Evolutionary conservation across 30 jellyfish, hydroid and myxozoan genomes (phyloP), one percentile per base, ranked within the genome.

Genomic region (Pelagia noctiluca): DNA sequence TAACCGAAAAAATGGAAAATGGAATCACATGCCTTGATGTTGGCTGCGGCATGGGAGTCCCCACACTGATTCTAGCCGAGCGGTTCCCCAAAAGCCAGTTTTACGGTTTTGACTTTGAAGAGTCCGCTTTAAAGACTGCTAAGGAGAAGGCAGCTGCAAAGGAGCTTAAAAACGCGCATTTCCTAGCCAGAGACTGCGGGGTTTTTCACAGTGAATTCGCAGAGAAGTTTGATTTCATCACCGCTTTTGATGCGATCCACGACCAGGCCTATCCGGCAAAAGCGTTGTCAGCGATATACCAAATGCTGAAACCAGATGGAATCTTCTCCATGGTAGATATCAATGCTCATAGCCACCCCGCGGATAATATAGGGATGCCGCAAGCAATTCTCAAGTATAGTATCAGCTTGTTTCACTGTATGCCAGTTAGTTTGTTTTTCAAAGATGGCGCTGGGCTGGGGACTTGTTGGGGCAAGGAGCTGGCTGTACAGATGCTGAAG

Each of bases 401-500:
- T 8, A 28, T 82, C 73, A 82, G 92, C 47, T 49, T 82, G 16
- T 49, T 82, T 24, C 92, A 82, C 50, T 82, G 92, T 74, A 82
- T 82, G 92, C 92, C 92, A 2, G 92, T 82, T 23, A 82, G 92
- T 42, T 38, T 82, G 80, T 70, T 30, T 30, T 82, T 82, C 57
- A 73, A 82, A 42, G 92, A 80, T 5, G 92, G 92, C 3, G 80
- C 62, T 22, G 92, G 92, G 4, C 73, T 82, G 2, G 92, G 92
- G 28, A 70, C 92, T 1, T 82, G 92, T 35, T 82, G 92, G 92
- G 92, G 92, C 19, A 47, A 48, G 35, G 92, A 82, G 38, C 19
- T 82, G 42, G 92, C 92, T 1, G 67, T 71, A 46, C 42, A 82
- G 28, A 82, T 82, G 92, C 73, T 82, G 28, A 54, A 68, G n/a